Base-by-base conservation (phyloP, 1,140 invertebrate genomes). In the Sitobion miscanthi region DNA sequence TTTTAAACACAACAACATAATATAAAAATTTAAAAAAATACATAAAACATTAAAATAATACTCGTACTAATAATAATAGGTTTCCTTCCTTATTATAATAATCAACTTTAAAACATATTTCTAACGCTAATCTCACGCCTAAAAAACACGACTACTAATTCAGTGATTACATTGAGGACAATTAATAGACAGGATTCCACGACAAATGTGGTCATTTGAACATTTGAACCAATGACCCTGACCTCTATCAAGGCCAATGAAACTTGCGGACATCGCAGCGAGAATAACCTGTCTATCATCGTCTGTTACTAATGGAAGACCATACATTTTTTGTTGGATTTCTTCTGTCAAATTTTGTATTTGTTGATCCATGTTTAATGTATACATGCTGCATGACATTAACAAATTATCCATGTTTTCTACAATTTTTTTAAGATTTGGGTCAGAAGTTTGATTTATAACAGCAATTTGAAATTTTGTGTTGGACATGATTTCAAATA, bases 151-250 rank as follows among this genome's bases (percentile, higher is more conserved):
- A 42, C 42, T 42, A 42, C 42, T 42, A 42, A 42, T 42, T 42
- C 42, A 3, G 42, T 42, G 42, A 42, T 95, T 95, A 95, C 97
- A 98, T 91, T 96, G 96, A 17, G 94, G 94, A 94, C 97, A 98
- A 42, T 42, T 42, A 87, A 93, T 95, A 1, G 95, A 92, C 87
- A 94, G 94, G 97, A 97, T n/a, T 97, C 96, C 97, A 47, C 95
- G 96, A 94, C 98, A 98, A 89, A 96, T 95, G 94, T 98, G 97
- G 9, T 97, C 97, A 95, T 97, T 97, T 2, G 96, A 96, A 95
- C 97, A 98, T 94, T 97, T 97, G 94, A 7, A 62, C 57, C 62
- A 69, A 69, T 69, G 62, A 11, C 62, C 62, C 14, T 69, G 62
- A 69, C 30, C 62, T 69, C 42, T 42, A 42, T 69, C 30, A 14